phyloP scores from a whole-genome alignment of 2,113 vertebrate genomes.

The Nothoprocta perdicaria region DNA sequence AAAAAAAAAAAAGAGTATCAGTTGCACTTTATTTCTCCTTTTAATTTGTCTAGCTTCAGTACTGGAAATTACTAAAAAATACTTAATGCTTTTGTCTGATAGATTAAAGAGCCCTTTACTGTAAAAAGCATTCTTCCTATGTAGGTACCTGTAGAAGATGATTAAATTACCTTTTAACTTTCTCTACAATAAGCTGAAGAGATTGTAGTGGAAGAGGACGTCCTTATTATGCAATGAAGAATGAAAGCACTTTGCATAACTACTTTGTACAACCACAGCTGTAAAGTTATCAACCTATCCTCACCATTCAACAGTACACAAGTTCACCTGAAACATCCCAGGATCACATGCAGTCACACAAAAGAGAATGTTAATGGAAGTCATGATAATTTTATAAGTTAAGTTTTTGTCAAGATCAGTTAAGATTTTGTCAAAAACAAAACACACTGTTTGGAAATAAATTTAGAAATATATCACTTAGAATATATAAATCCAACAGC shows the following conservation, averaged over 20 bases:
- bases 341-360: neutral
- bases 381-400: neutral
- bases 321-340: neutral
- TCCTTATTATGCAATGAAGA: neutral
- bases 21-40: neutral
- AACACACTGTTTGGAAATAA: neutral
- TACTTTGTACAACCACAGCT: conserved; percentile 13
- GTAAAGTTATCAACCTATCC: conserved; percentile 25
- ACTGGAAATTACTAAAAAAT: neutral
- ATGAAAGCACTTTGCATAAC: conserved; percentile 35
- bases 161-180: neutral
- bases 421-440: neutral
- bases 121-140: neutral
- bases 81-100: neutral
- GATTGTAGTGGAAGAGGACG: neutral
- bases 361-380: neutral
- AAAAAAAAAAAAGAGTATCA: neutral
- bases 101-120: neutral
- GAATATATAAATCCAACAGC: neutral
- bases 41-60: neutral
- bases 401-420: no score
- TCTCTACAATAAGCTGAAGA: neutral
- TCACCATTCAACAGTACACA: neutral
- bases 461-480: neutral
- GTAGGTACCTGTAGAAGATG: neutral